These are phyloP conservation scores for Stichodactyla helianthus DNA, from an alignment of 64 coral and sea anemone species.

Conservation along the genomic window DNA sequence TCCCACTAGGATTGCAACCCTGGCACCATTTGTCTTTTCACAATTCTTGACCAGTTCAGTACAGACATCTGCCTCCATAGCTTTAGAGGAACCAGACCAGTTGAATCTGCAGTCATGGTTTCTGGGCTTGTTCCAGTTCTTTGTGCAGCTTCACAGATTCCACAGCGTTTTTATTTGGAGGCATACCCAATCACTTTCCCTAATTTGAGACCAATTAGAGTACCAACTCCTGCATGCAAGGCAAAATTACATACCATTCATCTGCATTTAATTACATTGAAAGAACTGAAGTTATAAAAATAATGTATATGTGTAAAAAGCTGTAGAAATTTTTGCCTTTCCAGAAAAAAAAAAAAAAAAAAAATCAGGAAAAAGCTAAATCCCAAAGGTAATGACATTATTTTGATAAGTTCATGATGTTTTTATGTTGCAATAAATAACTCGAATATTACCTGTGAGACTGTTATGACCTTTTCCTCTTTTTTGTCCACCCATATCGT, in stretches of 20 bases:
- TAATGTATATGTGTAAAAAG: too few species aligned
- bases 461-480: slow-evolving; percentile 45
- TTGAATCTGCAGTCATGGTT: slow-evolving; percentile 26
- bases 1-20: not conserved
- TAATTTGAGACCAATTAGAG: slow-evolving; percentile 19
- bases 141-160: slow-evolving; percentile 26
- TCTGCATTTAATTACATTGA: too few species aligned
- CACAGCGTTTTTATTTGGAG: slow-evolving; percentile 12
- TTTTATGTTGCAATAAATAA: not conserved
- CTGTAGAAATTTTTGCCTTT: too few species aligned
- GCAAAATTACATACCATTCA: too few species aligned
- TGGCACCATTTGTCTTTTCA: not conserved
- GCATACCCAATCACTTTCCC: slow-evolving; percentile 28
- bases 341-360: too few species aligned
- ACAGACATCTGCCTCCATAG: slow-evolving; percentile 42
- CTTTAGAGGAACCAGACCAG: slow-evolving; percentile 18
- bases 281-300: too few species aligned
- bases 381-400: too few species aligned
- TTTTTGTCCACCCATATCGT: slow-evolving; percentile 45
- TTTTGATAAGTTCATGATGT: too few species aligned
- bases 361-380: too few species aligned
- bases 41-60: slow-evolving; percentile 18
- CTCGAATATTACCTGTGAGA: slow-evolving; percentile 26
- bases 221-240: not conserved
- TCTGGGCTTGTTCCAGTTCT: not conserved